phyloP scores from a whole-genome alignment of 2,888 invertebrate genomes.

The Tanytarsus gracilentus region DNA sequence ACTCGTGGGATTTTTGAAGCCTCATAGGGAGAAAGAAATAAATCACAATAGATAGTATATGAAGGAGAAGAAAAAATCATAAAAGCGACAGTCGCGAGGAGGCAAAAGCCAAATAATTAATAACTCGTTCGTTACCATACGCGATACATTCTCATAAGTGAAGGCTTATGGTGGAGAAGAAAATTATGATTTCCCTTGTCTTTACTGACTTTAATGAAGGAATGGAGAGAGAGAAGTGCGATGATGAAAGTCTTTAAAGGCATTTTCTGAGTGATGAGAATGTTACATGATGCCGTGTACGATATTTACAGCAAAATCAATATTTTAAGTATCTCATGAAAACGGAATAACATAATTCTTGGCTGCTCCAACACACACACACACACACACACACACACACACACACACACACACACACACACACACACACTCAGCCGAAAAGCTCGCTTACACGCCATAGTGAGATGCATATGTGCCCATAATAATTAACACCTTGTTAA shows the following conservation, averaged over 20 bases:
- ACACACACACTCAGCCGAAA: neutral
- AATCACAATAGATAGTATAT: neutral
- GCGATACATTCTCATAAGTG: too few relatives aligned
- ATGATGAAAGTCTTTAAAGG: conserved; percentile 5
- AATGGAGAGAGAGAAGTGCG: neutral
- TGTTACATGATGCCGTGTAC: neutral
- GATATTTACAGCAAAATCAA: conserved; percentile 13
- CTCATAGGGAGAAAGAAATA: neutral
- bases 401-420: neutral
- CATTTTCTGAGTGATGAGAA: neutral
- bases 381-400: too few relatives aligned
- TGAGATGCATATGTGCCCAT: neutral
- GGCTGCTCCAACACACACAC: too few relatives aligned
- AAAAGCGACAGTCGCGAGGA: conserved; percentile 4
- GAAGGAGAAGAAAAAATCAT: neutral
- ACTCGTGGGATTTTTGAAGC: neutral
- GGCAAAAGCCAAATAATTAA: too few relatives aligned
- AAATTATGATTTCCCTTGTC: neutral
- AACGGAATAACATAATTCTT: conserved; percentile 23
- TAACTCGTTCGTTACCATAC: too few relatives aligned
- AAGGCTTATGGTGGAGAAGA: too few relatives aligned
- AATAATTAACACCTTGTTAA: conserved; percentile 28
- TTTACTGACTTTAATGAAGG: neutral
- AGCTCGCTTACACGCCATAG: neutral
- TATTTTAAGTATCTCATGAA: conserved; percentile 16